Evolutionary conservation across 2,888 invertebrate species (phyloP), one percentile per base, ranked within the genome.

Genomic region (Helleia helle): DNA sequence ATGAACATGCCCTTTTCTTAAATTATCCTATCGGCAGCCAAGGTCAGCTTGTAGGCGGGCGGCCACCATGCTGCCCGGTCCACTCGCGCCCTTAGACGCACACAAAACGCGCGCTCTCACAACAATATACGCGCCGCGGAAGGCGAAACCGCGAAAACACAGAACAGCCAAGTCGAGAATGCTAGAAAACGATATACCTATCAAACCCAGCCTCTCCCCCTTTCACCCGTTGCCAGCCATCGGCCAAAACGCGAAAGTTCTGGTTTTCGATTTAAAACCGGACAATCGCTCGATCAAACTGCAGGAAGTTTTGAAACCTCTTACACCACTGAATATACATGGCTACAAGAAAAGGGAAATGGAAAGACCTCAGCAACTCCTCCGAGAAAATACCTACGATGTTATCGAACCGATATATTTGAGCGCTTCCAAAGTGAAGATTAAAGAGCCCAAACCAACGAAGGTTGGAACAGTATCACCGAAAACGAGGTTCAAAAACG

Each of bases 171-270:
- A 72, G 43, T 55, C 62, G 43, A 80, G 75, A 43, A 85, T 86
- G 86, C 59, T 85, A 30, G 73, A 81, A 34, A 74, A 71, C 56
- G 70, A 80, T 15, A 56, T 74, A 5, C 62, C 68, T 3, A 53
- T 75, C 42, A 81, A 83, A 54, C 61, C 74, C 0, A 60, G 59
- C 8, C 53, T 85, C 0, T 77, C 85, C 0, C 84, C 84, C 0
- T 86, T 86, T 59, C 74, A 72, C 18, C 85, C 85, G 1, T 65
- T 86, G 4, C 86, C 86, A 1, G 85, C 84, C 4, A 86, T 86
- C 43, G 81, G 83, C 17, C 71, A 83, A 54, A 74, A 69, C 42
- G 53, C 65, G 1, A 81, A 83, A 68, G 65, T 83, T 2, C 73
- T 83, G 3, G 61, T 83, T 17, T 74, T 81, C 46, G 73, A 83